Conservation (phyloP, 2,797 vertebrate genomes). For the Aotus griseimembra region DNA sequence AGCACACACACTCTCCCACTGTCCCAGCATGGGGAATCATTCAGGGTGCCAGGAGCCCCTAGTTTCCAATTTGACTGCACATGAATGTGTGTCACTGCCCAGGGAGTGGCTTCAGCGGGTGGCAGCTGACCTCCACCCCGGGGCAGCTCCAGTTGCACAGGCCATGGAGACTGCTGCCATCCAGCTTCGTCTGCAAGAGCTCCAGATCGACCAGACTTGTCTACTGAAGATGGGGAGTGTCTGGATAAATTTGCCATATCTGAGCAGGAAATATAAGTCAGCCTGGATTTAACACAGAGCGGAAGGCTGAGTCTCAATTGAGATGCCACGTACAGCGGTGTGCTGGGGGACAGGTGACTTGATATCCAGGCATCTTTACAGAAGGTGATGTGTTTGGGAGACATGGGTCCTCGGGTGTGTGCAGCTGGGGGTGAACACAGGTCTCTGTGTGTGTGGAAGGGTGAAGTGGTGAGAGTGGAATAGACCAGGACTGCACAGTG, state of each 20-base stretch:
- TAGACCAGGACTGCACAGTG: background rate
- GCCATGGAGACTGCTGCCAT: no score
- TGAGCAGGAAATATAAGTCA: background rate
- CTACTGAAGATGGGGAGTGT: background rate
- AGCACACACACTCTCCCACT: background rate
- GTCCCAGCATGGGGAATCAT: background rate
- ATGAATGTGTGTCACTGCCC: no score
- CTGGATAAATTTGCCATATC: background rate
- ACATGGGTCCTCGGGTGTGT: background rate
- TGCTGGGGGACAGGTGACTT: background rate
- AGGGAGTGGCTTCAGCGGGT: background rate
- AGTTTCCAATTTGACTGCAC: background rate
- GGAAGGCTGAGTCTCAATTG: background rate
- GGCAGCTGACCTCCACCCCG: no score
- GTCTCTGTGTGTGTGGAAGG: no score
- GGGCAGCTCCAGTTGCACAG: background rate
- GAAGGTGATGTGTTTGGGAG: background rate
- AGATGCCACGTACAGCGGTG: accelerated
- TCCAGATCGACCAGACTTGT: accelerated
- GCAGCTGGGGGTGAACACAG: background rate
- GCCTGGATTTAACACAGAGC: background rate
- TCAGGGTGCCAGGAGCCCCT: background rate
- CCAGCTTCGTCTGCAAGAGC: accelerated
- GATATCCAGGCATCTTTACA: no score
- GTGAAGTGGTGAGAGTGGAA: background rate